Evolutionary conservation across 2,888 invertebrate species (phyloP).

Genomic region (Plemyria rubiginata): DNA sequence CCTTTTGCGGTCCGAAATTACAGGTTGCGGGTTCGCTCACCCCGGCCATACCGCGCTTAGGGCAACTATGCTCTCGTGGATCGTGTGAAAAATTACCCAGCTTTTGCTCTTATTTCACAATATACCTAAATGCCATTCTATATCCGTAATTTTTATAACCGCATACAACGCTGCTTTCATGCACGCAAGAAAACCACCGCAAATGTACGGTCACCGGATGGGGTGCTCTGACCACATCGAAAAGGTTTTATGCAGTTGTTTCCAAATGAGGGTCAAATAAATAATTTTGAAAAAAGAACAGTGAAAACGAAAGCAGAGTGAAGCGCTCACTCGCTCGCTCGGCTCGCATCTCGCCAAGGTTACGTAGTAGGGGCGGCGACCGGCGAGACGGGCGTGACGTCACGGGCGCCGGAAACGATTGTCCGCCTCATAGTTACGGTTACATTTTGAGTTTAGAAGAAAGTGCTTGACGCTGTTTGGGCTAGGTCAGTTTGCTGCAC

Average conservation of each 20-base stretch:
- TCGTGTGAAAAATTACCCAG: constrained; percentile 83
- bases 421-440: constrained; percentile 82
- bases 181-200: constrained; percentile 47
- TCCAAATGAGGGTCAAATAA: constrained; percentile 47
- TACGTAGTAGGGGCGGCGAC: constrained; percentile 78
- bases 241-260: constrained; percentile 43
- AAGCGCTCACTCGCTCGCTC: constrained; percentile 32
- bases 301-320: constrained; percentile 69
- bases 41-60: constrained; percentile 77
- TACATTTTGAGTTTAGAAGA: constrained; percentile 83
- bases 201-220: constrained; percentile 22
- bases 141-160: constrained; percentile 77
- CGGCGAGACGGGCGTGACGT: constrained; percentile 79
- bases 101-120: constrained; percentile 79
- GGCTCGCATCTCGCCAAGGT: constrained; percentile 61
- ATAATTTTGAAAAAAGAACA: constrained; percentile 62
- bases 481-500: constrained; percentile 74
- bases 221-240: constrained; percentile 29
- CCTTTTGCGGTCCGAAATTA: constrained; percentile 85
- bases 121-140: constrained; percentile 74
- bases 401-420: constrained; percentile 83
- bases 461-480: constrained; percentile 72
- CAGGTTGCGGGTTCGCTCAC: constrained; percentile 83
- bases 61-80: constrained; percentile 79
- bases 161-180: constrained; percentile 53